Conservation (phyloP, 2,113 vertebrate species). For the Cricetomys ansorgei region DNA sequence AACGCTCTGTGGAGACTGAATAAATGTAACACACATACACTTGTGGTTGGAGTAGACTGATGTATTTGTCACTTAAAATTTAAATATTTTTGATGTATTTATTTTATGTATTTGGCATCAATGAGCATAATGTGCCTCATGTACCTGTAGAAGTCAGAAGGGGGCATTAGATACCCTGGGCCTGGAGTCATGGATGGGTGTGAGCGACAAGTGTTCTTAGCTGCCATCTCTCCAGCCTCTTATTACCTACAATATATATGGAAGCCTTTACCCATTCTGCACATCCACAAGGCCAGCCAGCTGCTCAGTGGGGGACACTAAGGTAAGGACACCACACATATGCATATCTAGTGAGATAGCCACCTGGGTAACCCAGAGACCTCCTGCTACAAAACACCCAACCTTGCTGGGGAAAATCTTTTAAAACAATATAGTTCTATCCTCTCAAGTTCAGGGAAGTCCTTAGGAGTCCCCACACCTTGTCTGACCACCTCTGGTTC, state of each 20-base stretch:
- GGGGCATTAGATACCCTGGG: neutral
- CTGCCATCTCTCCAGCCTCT: neutral
- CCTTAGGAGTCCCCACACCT: neutral
- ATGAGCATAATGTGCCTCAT: neutral
- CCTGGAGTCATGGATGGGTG: neutral
- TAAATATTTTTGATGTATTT: neutral
- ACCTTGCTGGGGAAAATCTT: neutral
- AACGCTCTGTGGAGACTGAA: neutral
- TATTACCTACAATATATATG: neutral
- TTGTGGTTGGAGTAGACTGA: neutral
- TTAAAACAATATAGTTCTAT: neutral
- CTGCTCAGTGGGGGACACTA: neutral
- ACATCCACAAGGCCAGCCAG: neutral
- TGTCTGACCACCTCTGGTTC: neutral
- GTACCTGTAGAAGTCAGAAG: neutral
- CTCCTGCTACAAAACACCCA: neutral
- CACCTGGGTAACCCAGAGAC: neutral
- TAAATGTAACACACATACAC: neutral
- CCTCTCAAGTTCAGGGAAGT: neutral
- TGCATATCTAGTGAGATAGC: neutral
- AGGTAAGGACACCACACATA: neutral
- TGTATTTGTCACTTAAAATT: neutral
- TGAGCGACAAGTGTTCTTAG: neutral
- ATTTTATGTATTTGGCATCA: neutral
- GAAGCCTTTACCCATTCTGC: neutral